A percentile compares a stretch with the other conserved stretches of the same genome.
phyloP scores from a whole-genome alignment of 1,140 invertebrate species.

The Leucophenga varia region DNA sequence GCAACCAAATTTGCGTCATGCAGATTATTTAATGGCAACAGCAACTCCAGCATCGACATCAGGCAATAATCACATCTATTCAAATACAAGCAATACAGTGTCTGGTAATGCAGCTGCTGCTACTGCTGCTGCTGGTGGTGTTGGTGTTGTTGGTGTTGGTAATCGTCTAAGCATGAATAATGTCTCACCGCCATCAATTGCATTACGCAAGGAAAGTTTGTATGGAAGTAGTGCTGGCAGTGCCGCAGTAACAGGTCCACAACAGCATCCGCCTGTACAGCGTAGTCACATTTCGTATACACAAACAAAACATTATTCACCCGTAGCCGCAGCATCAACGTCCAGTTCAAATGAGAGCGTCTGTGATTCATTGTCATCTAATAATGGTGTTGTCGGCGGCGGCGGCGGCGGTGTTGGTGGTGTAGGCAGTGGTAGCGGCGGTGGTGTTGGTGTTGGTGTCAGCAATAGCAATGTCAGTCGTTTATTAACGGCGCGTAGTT shows the following conservation, averaged over 20 bases:
- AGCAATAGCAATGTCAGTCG: constrained; percentile 26
- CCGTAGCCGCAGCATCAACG: constrained; percentile 55
- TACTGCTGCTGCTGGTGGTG: constrained; percentile 1
- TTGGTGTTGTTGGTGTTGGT: constrained; percentile 4
- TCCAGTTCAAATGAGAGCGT: constrained; percentile 76
- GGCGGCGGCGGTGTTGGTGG: constrained; percentile 7
- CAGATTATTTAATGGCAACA: constrained; percentile 41
- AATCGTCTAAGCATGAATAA: constrained; percentile 41
- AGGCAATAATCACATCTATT: constrained; percentile 35
- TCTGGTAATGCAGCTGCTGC: constrained; percentile 2
- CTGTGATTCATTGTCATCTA: constrained; percentile 62
- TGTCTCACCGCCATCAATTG: constrained; percentile 42
- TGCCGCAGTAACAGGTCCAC: constrained; percentile 20
- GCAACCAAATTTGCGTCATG: constrained; percentile 38
- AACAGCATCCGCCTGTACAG: constrained; percentile 47
- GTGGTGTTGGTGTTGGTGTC: constrained; percentile 2
- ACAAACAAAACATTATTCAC: constrained; percentile 43
- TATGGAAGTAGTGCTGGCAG: constrained; percentile 15
- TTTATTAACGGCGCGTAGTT: constrained; percentile 22
- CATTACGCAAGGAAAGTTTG: constrained; percentile 38
- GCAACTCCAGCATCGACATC: constrained; percentile 41
- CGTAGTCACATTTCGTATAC: constrained; percentile 39
- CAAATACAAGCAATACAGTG: constrained; percentile 17
- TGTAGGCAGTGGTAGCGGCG: constrained; percentile 5
- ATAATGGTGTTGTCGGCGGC: constrained; percentile 41